Evolutionary conservation across 64 coral and sea anemone species (phyloP).

Genomic region (Hydrozoanthus tunicans): DNA sequence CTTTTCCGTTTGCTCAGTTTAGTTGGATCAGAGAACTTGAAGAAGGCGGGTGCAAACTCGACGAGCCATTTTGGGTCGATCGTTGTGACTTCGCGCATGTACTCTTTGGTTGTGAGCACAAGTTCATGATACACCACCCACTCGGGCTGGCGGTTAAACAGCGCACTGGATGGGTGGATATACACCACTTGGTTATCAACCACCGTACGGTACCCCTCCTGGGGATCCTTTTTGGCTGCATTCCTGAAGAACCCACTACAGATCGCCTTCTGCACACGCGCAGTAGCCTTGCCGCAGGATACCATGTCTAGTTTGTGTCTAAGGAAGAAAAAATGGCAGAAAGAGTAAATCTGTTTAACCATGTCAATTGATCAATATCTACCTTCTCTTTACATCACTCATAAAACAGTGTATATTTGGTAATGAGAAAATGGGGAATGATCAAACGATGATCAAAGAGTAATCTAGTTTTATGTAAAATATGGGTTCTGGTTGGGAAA

Average conservation of each 20-base stretch:
- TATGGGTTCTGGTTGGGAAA: no score
- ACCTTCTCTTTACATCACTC: no score
- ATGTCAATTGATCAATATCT: not conserved
- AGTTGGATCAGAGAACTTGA: constrained; percentile 89
- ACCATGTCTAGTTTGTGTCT: constrained; percentile 99
- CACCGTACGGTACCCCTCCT: constrained; percentile 98
- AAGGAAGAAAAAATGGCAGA: not conserved
- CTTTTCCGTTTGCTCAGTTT: constrained; percentile 97
- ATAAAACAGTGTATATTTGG: no score
- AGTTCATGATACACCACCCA: constrained; percentile 98
- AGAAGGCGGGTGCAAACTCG: constrained; percentile 97
- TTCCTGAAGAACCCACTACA: constrained; percentile 99
- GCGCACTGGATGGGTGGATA: constrained; percentile 93
- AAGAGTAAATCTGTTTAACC: not conserved
- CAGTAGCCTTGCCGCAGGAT: constrained; percentile 87
- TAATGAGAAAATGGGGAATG: no score
- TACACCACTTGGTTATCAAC: constrained; percentile 98
- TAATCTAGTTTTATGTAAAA: no score
- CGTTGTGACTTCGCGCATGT: constrained; percentile 97
- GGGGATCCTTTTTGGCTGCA: constrained; percentile 95
- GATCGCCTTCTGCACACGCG: constrained; percentile 92
- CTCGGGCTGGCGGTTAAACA: constrained; percentile 97
- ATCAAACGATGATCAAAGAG: no score
- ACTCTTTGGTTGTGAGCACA: constrained; percentile 96
- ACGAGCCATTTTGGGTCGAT: constrained; percentile 98